Base-by-base conservation (phyloP, 1,140 invertebrate genomes). In the Eumaeus atala region DNA sequence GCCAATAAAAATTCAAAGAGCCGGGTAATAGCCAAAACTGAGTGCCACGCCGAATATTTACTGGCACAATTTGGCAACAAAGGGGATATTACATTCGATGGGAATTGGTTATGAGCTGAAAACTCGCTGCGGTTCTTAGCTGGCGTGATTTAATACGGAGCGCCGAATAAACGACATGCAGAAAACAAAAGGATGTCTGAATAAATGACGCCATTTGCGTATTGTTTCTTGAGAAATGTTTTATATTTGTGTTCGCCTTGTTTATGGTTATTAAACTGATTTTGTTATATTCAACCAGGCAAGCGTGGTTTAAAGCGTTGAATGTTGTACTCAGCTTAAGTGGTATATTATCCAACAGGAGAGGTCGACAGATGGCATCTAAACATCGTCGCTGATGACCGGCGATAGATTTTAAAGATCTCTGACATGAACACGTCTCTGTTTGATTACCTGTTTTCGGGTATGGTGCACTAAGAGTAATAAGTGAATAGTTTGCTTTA, bases 21-120 rank as follows among this genome's bases (percentile, higher is more conserved):
- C 66, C 66, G 44, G 58, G 62, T 64, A 64, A 67, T 67, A 64
- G 60, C 59, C 60, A 64, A 57, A 64, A 61, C 49, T 47, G 59
- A 65, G 57, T 16, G 60, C 53, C 54, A 28, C 21, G 56, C 54
- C 56, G 56, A 59, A 60, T 62, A 64, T 67, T 67, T 64, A 67
- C 66, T 28, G 60, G 61, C 62, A 59, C 62, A 62, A 67, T 67
- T 67, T 67, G 66, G 62, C 66, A 67, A 64, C 66, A 62, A 65
- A 62, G 62, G n/a, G 61, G 58, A 59, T 61, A 62, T 67, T 64
- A 67, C 62, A 61, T 28, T 28, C 21, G 21, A 64, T 59, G 52
- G 52, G 56, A 61, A 60, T 61, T 58, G 66, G 60, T 54, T 62
- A 64, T 60, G 62, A 57, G 56, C 63, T 60, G 62, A 56, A 58